Conservation (phyloP, 2,113 vertebrate species). For the Cynopterus brachyotis region DNA sequence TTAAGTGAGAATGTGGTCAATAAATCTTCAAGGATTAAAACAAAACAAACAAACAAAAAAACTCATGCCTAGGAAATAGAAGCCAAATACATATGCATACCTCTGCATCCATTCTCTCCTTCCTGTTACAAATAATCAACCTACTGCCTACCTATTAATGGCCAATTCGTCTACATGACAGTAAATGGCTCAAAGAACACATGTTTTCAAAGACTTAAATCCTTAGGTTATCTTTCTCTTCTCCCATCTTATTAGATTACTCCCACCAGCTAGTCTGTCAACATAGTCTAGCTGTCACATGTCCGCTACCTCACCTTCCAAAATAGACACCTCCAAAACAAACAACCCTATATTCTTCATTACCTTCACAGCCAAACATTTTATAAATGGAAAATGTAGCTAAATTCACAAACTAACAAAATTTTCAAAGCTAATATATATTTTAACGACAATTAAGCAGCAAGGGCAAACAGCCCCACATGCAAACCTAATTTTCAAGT, state of each 20-base stretch:
- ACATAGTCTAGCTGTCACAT: not conserved
- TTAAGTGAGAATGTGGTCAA: not conserved
- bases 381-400: slow-evolving; percentile 25
- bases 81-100: not conserved
- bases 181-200: not conserved
- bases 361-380: slow-evolving; percentile 2
- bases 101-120: not conserved
- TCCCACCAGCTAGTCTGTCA: not conserved
- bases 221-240: not conserved
- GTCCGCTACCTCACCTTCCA: not conserved
- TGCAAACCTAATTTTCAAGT: slow-evolving; percentile 22
- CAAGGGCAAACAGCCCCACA: not conserved
- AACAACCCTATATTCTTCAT: not conserved
- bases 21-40: not conserved
- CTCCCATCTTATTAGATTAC: slow-evolving; percentile 4
- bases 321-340: not conserved
- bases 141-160: not conserved
- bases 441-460: not conserved
- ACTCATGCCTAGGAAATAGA: not conserved
- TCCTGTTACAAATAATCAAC: not conserved
- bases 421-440: not conserved
- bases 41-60: not conserved
- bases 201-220: slow-evolving; percentile 36
- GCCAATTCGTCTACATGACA: not conserved
- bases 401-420: not conserved